Conservation (phyloP, 2,113 vertebrate species). For the Pitta sordida region DNA sequence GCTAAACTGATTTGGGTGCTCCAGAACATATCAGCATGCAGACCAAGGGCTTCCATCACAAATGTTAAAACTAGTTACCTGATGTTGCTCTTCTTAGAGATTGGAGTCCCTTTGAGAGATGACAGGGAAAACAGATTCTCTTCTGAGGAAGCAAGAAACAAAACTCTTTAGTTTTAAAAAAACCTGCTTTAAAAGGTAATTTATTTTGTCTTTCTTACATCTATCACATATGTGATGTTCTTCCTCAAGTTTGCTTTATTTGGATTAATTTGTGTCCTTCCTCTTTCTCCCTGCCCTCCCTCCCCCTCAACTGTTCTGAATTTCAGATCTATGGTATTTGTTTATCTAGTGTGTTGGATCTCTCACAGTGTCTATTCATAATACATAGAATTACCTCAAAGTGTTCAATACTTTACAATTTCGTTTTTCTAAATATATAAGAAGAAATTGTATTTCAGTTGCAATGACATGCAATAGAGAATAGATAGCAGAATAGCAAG, state of each 20-base stretch:
- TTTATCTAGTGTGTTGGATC: background rate
- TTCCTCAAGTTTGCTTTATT: background rate
- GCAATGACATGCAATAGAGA: background rate
- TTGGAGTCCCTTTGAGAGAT: background rate
- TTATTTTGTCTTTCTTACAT: background rate
- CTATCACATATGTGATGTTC: background rate
- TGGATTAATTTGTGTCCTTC: background rate
- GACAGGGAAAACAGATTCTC: background rate
- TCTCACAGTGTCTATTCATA: background rate
- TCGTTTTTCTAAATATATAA: background rate
- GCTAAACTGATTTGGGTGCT: conserved; percentile 19
- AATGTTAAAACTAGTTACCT: background rate
- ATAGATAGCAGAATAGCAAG: background rate
- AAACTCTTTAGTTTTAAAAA: background rate
- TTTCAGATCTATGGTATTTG: background rate
- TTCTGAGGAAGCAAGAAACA: background rate
- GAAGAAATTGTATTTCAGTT: background rate
- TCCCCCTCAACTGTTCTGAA: background rate
- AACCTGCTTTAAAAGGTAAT: background rate
- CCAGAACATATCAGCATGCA: background rate
- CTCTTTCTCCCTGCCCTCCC: fast-evolving
- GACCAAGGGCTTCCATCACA: background rate
- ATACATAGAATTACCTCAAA: background rate
- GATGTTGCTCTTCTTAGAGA: background rate
- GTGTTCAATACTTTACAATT: background rate